Evolutionary conservation across 2,888 invertebrate species (phyloP), one percentile per base, ranked within the genome.

Genomic region (Andrena chrysosceles): DNA sequence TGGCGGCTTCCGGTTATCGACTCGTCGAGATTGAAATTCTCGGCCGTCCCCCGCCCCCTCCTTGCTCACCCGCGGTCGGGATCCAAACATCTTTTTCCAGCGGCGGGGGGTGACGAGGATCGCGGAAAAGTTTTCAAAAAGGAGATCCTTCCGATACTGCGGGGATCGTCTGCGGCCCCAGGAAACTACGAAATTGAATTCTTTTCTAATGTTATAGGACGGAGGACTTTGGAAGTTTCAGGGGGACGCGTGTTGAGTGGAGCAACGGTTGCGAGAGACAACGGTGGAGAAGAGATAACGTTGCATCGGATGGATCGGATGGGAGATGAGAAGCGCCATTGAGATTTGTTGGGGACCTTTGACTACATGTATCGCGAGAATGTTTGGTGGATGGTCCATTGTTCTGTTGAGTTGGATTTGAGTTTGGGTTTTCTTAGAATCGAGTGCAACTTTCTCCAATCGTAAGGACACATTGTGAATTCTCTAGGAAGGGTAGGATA

Each of bases 21-120:
- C 82, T 82, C n/a, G 83, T 59, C 82, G 69, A 75, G 77, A 88
- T 88, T 88, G 89, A 88, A 87, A 85, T 87, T 87, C 80, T 56
- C 70, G 62, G 56, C 72, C 10, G 62, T n/a, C 62, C 8, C 60
- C 7, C 60, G 4, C 31, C 64, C 16, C 29, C 16, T n/a, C 35
- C 4, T n/a, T 54, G 54, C n/a, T 52, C 56, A 31, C 42, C 42
- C 26, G 49, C 33, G 60, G 26, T 26, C 23, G 31, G 48, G 60
- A 73, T 68, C 62, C 49, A 31, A 42, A 72, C 68, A 62, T 81
- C 76, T 76, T 54, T 81, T 67, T 31, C 72, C 56, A 35, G 29
- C 23, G 48, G 35, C 16, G n/a, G 20, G 29, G 7, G 67, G 59
- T 67, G 74, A 54, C 48, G 23, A 35, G 13, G 74, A 67, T 74